Evolutionary conservation across 1,140 invertebrate species (phyloP), one percentile per base, ranked within the genome.

Genomic region (Potamilus streckersoni): DNA sequence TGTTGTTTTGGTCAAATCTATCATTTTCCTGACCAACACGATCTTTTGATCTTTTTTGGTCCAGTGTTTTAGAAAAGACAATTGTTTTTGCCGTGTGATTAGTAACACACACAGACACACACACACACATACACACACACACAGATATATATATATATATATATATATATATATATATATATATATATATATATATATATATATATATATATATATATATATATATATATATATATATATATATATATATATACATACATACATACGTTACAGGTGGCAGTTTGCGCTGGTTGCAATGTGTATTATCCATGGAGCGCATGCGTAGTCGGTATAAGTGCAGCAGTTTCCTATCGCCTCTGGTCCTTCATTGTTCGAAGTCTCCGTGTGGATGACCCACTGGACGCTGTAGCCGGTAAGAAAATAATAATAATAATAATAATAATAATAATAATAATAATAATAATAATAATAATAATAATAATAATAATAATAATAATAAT

Each of bases 361-460:
- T 71, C 16, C 89, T 0, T 83, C 62, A 14, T 89, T 91, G 68
- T 75, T 84, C 38, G 82, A 82, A 66, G 75, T 62, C 62, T 92
- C 4, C 84, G 86, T 78, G 91, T 93, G 55, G 92, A 93, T 78
- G 92, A 93, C 82, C 92, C 92, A 6, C 79, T 93, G 14, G 92
- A 93, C 84, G 92, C 92, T n/a, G 89, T 91, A 59, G 91, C 92
- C 15, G 92, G 86, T 87, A 78, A 73, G 62, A 23, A 38, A 8
- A 8, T 6, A 8, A 38, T 38, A 38, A 38, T 38, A 38, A 38
- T 38, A 38, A 38, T 38, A 38, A 38, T 38, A 6, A 38, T 38
- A 38, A 38, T 38, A 38, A 38, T 38, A 38, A 38, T 38, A 38
- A 38, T 38, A 38, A 38, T 38, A 38, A 38, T 38, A 38, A 38